Conservation (phyloP, 2,888 invertebrate species). For the Yponomeuta plumbellus region DNA sequence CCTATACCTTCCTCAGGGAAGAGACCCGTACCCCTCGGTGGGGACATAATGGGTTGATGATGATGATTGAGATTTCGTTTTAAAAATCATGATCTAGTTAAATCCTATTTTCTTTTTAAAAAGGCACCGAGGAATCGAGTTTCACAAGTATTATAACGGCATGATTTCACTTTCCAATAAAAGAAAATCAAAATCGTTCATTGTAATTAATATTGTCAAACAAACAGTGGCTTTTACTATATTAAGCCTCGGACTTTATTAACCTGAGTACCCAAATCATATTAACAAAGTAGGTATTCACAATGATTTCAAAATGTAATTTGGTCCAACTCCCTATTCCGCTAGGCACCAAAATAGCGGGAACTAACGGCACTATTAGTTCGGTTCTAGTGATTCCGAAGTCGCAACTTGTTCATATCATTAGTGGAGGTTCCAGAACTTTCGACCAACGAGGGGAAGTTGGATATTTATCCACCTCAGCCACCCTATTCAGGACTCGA, state of each 20-base stretch:
- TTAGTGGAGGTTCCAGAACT: slow-evolving; percentile 17
- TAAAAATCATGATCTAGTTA: too few species aligned
- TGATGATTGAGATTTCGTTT: too few species aligned
- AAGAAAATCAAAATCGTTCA: too few species aligned
- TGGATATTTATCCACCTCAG: not conserved
- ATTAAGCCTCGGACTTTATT: not conserved
- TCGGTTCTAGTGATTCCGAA: slow-evolving; percentile 16
- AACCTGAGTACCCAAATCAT: not conserved
- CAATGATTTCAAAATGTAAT: not conserved
- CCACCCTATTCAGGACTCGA: not conserved
- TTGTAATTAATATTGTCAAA: too few species aligned
- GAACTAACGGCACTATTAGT: slow-evolving; percentile 20
- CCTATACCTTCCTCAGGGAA: too few species aligned
- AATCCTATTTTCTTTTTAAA: too few species aligned
- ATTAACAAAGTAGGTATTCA: not conserved
- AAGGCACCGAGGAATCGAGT: too few species aligned
- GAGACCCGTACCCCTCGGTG: too few species aligned
- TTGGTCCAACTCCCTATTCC: not conserved
- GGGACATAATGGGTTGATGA: too few species aligned
- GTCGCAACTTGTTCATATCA: slow-evolving; percentile 24
- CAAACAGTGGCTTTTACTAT: too few species aligned
- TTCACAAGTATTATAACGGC: too few species aligned
- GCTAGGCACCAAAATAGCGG: slow-evolving; percentile 9
- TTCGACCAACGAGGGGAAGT: slow-evolving; percentile 18
- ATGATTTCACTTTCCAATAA: too few species aligned